Evolutionary conservation across 2,797 vertebrate genomes (phyloP), one percentile per base, ranked within the genome.

Genomic region (Syndactyla subalaris): DNA sequence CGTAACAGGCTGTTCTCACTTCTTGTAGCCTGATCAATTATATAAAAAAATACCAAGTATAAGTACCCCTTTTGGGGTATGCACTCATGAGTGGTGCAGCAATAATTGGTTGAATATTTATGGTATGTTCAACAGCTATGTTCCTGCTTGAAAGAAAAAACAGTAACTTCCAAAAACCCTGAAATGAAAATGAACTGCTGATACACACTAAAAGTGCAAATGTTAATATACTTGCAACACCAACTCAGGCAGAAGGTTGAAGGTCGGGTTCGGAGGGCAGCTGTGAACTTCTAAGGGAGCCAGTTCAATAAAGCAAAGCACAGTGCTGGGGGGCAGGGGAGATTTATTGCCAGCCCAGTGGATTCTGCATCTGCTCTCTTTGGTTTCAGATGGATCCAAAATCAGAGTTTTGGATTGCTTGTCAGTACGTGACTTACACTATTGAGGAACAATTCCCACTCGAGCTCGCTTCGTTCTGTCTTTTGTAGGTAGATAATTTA

Each of bases 341-440:
- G 97, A 97, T 97, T 97, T 96, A 97, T 97, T 88, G 88, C 93
- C 92, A 91, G 89, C 70, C 26, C 80, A 48, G 82, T 75, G 62
- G 45, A 87, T 95, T 93, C 90, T 95, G 93, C 97, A 98, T 98
- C 97, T 97, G 97, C 93, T 93, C 77, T 75, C 57, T 68, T 92
- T 84, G 83, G 84, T 95, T 96, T 95, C 96, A 84, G 93, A 91
- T 70, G 89, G 93, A 96, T 96, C 96, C 94, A 92, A 94, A 97
- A 93, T 92, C 9, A 2, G 89, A 91, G 63, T 57, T 91, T 93
- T 36, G 88, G 70, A 41, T 85, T 88, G 65, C 66, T 95, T 85
- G 81, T 73, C 65, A 93, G 89, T 71, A 88, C 15, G 7, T 66
- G 59, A 74, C 79, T 85, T 54, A 0, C 0, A 2, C 39, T 83